A percentile compares a stretch with the other conserved stretches of the same genome.
Conservation (phyloP, 2,888 invertebrate species). For the Caenorhabditis japonica region DNA sequence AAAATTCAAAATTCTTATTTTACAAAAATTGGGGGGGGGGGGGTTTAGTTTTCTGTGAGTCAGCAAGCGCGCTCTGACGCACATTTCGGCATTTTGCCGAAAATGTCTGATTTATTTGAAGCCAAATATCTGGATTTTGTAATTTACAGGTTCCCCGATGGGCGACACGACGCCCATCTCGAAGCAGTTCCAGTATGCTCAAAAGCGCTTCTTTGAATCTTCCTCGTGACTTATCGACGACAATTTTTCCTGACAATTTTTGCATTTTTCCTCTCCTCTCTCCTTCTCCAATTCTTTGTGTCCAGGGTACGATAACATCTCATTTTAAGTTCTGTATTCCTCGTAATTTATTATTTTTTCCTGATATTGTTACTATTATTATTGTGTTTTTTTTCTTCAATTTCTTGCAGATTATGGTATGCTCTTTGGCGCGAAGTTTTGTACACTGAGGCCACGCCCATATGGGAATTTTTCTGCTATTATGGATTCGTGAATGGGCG, state of each 20-base stretch:
- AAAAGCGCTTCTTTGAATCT: slow-evolving; percentile 44
- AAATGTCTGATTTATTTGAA: too few species aligned
- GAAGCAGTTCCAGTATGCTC: slow-evolving; percentile 36
- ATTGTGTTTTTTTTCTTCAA: neutral
- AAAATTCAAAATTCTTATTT: too few species aligned
- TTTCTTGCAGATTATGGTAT: too few species aligned
- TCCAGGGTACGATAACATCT: slow-evolving; percentile 50
- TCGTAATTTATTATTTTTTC: slow-evolving; percentile 13
- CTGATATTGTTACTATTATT: too few species aligned
- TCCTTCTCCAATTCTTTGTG: neutral
- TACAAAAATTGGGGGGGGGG: too few species aligned
- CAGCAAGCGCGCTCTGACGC: neutral
- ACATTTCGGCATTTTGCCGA: too few species aligned
- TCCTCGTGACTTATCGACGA: slow-evolving; percentile 13
- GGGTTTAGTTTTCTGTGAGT: too few species aligned
- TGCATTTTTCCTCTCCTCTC: neutral
- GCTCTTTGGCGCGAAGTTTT: too few species aligned
- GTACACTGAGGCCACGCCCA: too few species aligned
- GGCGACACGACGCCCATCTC: slow-evolving; percentile 34
- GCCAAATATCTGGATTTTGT: too few species aligned
- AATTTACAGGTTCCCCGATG: slow-evolving; percentile 30
- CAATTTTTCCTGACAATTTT: slow-evolving; percentile 19
- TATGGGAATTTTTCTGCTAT: too few species aligned
- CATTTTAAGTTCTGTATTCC: slow-evolving; percentile 4
- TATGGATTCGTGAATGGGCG: too few species aligned